Evolutionary conservation across 2,113 vertebrate genomes (phyloP).

Genomic region (Globicephala melas): DNA sequence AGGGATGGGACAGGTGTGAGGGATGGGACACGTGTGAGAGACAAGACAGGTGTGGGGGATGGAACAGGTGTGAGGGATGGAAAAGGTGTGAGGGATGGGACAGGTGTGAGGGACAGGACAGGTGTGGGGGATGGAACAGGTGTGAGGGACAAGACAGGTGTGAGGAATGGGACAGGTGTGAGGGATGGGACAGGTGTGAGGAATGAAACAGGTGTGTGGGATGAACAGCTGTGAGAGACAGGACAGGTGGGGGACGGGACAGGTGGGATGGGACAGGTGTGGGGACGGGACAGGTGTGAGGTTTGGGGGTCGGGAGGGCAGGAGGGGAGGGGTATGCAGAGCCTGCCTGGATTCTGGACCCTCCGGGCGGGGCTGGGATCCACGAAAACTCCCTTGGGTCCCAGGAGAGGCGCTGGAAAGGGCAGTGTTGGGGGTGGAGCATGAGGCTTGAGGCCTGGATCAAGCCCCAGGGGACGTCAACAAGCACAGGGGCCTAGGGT

Average conservation of each 20-base stretch:
- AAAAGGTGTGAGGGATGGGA: not conserved
- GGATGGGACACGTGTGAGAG: too few relatives aligned
- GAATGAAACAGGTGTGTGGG: too few relatives aligned
- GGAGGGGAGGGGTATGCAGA: fast-evolving
- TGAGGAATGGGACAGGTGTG: not conserved
- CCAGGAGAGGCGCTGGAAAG: not conserved
- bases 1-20: too few relatives aligned
- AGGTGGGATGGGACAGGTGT: too few relatives aligned
- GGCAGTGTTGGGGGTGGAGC: too few relatives aligned
- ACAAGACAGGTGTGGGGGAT: not conserved
- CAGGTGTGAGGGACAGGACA: not conserved
- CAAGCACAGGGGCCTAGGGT: not conserved
- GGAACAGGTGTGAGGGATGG: not conserved
- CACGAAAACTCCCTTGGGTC: not conserved
- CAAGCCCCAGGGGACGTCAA: not conserved
- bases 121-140: not conserved
- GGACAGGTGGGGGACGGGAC: too few relatives aligned
- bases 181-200: not conserved
- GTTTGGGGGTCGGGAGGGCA: not conserved
- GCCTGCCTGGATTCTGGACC: not conserved
- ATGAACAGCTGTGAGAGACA: too few relatives aligned
- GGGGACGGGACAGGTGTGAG: not conserved
- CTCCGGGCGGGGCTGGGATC: not conserved
- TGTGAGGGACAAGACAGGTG: not conserved
- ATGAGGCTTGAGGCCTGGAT: not conserved